These are phyloP conservation scores for Pharmacophagus antenor DNA, from an alignment of 2,888 invertebrate genomes.

Conservation along the genomic window DNA sequence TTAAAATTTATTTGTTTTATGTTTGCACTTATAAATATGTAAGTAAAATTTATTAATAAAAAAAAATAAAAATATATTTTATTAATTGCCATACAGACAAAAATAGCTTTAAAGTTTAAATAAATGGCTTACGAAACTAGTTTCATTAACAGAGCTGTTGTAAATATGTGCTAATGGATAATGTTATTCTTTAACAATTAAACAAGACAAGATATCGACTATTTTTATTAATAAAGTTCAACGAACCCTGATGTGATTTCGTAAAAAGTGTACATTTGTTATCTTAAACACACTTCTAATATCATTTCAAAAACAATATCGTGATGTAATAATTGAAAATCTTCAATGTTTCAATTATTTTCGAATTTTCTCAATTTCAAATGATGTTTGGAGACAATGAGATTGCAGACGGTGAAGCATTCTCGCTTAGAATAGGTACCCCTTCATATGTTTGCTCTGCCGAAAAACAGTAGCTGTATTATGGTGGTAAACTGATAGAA, in stretches of 20 bases:
- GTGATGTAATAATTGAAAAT: neutral
- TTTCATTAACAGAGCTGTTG: neutral
- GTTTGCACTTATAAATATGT: no score
- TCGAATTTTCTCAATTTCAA: no score
- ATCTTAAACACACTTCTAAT: constrained; percentile 4
- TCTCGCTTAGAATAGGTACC: no score
- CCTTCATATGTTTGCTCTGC: no score
- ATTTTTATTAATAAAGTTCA: constrained; percentile 29
- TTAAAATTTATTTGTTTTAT: no score
- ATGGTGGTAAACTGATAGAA: no score
- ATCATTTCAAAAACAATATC: neutral
- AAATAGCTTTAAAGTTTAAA: neutral
- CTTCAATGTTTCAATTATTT: neutral
- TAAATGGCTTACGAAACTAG: neutral
- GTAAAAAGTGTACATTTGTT: constrained; percentile 5
- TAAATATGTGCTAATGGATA: constrained; percentile 11
- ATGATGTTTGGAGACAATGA: no score
- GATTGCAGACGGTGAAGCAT: no score
- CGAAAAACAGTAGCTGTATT: no score
- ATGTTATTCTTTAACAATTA: constrained; percentile 16
- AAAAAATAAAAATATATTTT: no score
- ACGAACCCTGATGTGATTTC: constrained; percentile 12
- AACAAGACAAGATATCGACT: constrained; percentile 27
- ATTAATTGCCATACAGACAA: no score
- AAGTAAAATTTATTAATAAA: no score